Evolutionary conservation across 1,140 invertebrate genomes (phyloP), one percentile per base, ranked within the genome.

Genomic region (Galleria mellonella): DNA sequence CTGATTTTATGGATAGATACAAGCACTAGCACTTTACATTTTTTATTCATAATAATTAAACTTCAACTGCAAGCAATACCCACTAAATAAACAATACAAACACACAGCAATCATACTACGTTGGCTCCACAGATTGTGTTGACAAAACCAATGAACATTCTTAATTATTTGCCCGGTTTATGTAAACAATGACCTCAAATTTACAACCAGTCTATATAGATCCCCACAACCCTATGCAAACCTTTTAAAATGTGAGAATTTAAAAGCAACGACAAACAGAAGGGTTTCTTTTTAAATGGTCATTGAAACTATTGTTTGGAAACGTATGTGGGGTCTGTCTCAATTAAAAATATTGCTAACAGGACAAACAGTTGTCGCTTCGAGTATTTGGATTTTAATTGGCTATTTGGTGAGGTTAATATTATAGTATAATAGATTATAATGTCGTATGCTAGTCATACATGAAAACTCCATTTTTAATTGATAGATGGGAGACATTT

Each of bases 311-410:
- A 77, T 83, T 78, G 74, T 79, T 76, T 76, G 68, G 55, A 59
- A 47, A 54, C 55, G 17, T 55, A 66, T 56, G 60, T 59, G 56
- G 66, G 74, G 72, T 72, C 61, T 77, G 74, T 71, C 72, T 71
- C 76, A 83, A 83, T 83, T 83, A 79, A 83, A 83, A 83, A 83
- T 81, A 79, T 81, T 69, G 68, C 74, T 67, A 69, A 81, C 76
- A 81, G 68, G 64, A 67, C 73, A 81, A 81, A 83, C 79, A 83
- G 62, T 81, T 77, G 76, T 83, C 70, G 64, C 50, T 53, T 48
- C 54, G 59, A 63, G 63, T 66, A 56, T 75, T 62, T 37, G 57
- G 51, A 52, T 72, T 78, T 76, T 83, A 83, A 81, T 83, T 83
- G 72, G 69, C 72, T 77, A 61, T 78, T 67, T 72, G 17, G 17